Evolutionary conservation across 2,888 invertebrate species (phyloP).

Genomic region (Pyrgus malvae): DNA sequence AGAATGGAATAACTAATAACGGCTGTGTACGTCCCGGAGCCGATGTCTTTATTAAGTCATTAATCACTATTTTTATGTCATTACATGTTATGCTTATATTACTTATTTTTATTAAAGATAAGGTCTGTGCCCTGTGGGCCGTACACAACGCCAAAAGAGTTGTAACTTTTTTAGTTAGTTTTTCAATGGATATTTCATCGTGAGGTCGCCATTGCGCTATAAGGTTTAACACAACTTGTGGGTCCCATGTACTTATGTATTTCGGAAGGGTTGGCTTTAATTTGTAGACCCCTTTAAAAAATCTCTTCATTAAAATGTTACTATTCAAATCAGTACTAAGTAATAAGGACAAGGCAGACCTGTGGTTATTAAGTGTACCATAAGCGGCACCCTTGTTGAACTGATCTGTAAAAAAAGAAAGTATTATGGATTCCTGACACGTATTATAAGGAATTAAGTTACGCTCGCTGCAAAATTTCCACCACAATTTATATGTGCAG

Average conservation of each 20-base stretch:
- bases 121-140: constrained; percentile 35
- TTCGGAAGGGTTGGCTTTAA: constrained; percentile 37
- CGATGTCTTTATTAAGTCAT: constrained; percentile 35
- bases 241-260: constrained; percentile 39
- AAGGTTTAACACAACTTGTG: constrained; percentile 34
- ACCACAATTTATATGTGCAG: background rate
- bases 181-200: constrained; percentile 27
- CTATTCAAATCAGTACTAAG: constrained; percentile 34
- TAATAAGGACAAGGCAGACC: constrained; percentile 40
- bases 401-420: constrained; percentile 33
- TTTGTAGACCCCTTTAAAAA: constrained; percentile 39
- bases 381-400: constrained; percentile 36
- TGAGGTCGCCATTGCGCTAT: constrained; percentile 36
- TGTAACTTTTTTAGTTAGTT: constrained; percentile 36
- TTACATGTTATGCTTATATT: constrained; percentile 25
- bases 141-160: constrained; percentile 38
- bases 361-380: constrained; percentile 36
- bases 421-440: too few species aligned
- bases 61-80: constrained; percentile 26
- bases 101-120: constrained; percentile 31
- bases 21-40: constrained; percentile 25
- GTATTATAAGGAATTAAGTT: too few species aligned
- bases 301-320: constrained; percentile 33
- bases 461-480: background rate
- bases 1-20: constrained; percentile 30